Evolutionary conservation across 2,113 vertebrate genomes (phyloP).

Genomic region (Rhinogobius similis): DNA sequence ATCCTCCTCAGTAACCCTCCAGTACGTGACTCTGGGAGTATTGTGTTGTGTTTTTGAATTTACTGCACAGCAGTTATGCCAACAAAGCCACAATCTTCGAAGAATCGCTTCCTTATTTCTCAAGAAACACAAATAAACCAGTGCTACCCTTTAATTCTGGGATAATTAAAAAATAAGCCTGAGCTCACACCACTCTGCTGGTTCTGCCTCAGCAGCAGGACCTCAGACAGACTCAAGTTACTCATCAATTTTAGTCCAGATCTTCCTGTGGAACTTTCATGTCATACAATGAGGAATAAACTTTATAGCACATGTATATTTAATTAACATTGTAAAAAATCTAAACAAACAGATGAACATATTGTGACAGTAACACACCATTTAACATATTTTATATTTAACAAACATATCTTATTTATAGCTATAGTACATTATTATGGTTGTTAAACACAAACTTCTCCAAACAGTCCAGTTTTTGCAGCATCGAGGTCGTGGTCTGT

Average conservation of each 20-base stretch:
- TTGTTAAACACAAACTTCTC: background rate
- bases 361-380: background rate
- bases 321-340: background rate
- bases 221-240: constrained; percentile 21
- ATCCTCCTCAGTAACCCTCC: constrained; percentile 56
- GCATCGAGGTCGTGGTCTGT: background rate
- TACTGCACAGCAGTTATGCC: constrained; percentile 63
- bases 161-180: constrained; percentile 77
- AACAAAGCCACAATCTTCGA: constrained; percentile 60
- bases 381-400: too few species aligned
- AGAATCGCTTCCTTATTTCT: constrained; percentile 69
- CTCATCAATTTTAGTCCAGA: background rate
- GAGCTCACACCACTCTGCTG: constrained; percentile 49
- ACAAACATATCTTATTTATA: too few species aligned
- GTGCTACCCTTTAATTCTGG: constrained; percentile 67
- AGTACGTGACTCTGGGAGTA: constrained; percentile 53
- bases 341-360: background rate
- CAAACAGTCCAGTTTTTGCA: background rate
- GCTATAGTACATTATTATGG: background rate
- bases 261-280: background rate
- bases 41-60: constrained; percentile 69
- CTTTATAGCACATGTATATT: background rate
- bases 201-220: constrained; percentile 38
- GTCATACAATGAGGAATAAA: too few species aligned
- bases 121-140: constrained; percentile 74